Conservation (phyloP, 30 jellyfish, hydroid and myxozoan genomes). For the Hydra vulgaris region DNA sequence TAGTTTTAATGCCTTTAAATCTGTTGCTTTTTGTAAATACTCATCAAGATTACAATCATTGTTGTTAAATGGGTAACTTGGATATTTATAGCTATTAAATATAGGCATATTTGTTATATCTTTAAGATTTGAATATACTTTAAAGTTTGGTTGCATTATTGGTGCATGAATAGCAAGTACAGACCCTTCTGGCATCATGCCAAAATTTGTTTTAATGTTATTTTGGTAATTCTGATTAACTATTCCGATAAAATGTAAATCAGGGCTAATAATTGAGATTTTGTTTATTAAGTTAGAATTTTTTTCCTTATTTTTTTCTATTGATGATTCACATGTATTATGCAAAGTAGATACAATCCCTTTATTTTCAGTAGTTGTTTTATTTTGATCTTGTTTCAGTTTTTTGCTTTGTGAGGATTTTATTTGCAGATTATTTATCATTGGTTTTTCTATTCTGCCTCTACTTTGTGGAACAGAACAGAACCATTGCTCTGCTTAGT, state of each 20-base stretch:
- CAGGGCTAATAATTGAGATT: no score
- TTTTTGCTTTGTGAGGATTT: background rate
- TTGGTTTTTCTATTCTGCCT: background rate
- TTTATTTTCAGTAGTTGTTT: background rate
- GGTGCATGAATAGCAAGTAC: constrained; percentile 1
- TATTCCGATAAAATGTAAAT: background rate
- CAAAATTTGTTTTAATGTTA: background rate
- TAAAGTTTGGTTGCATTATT: constrained; percentile 4
- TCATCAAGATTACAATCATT: background rate
- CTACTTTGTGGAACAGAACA: background rate
- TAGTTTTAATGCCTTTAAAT: background rate
- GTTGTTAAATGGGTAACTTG: background rate
- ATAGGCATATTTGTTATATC: no score
- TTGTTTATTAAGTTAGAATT: no score
- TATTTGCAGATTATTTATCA: background rate
- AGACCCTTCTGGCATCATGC: constrained; percentile 5
- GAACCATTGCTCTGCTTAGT: background rate
- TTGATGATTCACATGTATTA: background rate
- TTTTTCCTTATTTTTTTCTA: background rate
- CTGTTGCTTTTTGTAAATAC: background rate
- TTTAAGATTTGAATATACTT: constrained; percentile 2
- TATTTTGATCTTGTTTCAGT: background rate
- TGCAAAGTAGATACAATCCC: background rate
- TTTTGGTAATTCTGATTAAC: background rate
- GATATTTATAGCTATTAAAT: background rate